Base-by-base conservation (phyloP, 2,113 vertebrate species). In the Rhagologus leucostigma region DNA sequence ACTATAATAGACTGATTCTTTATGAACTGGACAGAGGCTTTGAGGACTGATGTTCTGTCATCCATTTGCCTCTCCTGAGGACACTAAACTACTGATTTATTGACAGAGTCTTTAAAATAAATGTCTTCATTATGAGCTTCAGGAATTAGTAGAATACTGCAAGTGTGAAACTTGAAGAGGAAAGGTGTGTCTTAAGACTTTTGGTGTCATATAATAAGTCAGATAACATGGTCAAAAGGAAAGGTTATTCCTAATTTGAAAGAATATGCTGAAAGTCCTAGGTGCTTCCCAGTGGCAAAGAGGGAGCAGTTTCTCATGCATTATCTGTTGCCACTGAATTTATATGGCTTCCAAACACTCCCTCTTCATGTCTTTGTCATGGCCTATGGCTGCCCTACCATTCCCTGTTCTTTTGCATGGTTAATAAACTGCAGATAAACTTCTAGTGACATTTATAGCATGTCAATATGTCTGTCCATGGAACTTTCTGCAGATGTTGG, bases 51-150 rank as follows among this genome's bases (percentile, higher is more conserved):
- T 78, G 46, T 86, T 79, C 70, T 86, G 67, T 59, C 70, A 85
- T 55, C 41, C 20, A 32, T 84, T 86, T 88, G 30, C 52, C 35
- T 94, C 87, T 93, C 82, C 75, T 33, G 73, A 95, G 68, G 55
- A 81, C 82, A 37, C 37, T 87, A 46, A 82, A 65, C 70, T 80
- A 89, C 75, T 83, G 91, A 83, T 95, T 88, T 93, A 92, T 92
- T 88, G 93, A 57, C 83, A 95, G n/a, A 35, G 41, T 88, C 71
- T 92, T 95, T 65, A 65, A 86, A 94, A 94, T n/a, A 86, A 81
- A 81, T 88, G 41, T 78, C 71, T 94, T 96, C 55, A 75, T 93
- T 83, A 86, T 78, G 68, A 84, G 59, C 67, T 70, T 27, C 37
- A 83, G 67, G 67, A 69, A 41, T 95, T 67, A 84, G 65, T 24